phyloP scores from a whole-genome alignment of 2,113 vertebrate genomes.

The Diphyllodes magnificus region DNA sequence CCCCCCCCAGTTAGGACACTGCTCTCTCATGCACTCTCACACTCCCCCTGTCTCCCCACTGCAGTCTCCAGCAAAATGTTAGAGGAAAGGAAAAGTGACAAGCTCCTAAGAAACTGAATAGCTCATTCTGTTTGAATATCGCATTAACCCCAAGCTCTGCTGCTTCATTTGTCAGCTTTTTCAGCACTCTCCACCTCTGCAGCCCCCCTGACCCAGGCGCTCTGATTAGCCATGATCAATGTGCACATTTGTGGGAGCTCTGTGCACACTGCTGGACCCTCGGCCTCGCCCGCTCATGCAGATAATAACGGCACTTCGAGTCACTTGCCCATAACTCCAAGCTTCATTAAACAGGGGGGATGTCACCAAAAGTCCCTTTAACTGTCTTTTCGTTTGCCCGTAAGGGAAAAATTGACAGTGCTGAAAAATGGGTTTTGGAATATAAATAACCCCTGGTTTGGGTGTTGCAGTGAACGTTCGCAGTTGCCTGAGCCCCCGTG shows the following conservation, averaged over 20 bases:
- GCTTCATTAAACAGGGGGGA: slow-evolving; percentile 81
- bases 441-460: slow-evolving; percentile 42
- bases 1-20: not conserved
- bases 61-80: not conserved
- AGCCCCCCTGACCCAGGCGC: slow-evolving; percentile 69
- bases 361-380: slow-evolving; percentile 78
- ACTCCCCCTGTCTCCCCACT: not conserved
- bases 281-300: slow-evolving; percentile 77
- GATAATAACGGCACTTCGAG: slow-evolving; percentile 80
- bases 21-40: not conserved
- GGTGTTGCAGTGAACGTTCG: not conserved
- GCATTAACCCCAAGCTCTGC: slow-evolving; percentile 61
- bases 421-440: slow-evolving; percentile 53
- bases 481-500: not conserved
- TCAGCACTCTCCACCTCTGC: slow-evolving; percentile 38
- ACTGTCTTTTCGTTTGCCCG: slow-evolving; percentile 38
- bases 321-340: slow-evolving; percentile 78
- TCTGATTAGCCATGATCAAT: slow-evolving; percentile 82
- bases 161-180: slow-evolving; percentile 73
- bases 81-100: slow-evolving; percentile 55
- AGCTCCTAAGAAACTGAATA: slow-evolving; percentile 47
- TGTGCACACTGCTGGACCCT: slow-evolving; percentile 71
- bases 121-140: slow-evolving; percentile 65
- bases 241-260: slow-evolving; percentile 75
- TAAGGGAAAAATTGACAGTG: slow-evolving; percentile 44